phyloP scores from a whole-genome alignment of 2,113 vertebrate species.

The Pan paniscus region DNA sequence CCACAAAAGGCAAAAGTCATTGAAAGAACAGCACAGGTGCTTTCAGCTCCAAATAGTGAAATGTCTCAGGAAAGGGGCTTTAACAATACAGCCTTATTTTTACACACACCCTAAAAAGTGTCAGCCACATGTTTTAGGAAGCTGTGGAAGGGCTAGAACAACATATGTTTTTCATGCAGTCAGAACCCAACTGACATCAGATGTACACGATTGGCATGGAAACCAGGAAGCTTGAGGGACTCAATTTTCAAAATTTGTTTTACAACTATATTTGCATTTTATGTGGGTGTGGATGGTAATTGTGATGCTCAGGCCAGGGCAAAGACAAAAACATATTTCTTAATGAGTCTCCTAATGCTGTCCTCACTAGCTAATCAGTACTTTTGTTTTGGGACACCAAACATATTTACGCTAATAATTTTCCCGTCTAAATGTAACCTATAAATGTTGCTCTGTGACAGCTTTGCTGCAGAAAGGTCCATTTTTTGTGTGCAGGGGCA shows the following conservation, averaged over 20 bases:
- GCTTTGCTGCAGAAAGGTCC: background rate
- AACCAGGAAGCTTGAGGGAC: constrained; percentile 43
- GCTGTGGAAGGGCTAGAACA: constrained; percentile 7
- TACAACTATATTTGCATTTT: constrained; percentile 47
- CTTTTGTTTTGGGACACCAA: constrained; percentile 44
- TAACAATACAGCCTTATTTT: background rate
- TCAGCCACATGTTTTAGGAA: constrained; percentile 49
- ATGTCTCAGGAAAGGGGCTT: background rate
- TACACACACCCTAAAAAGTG: constrained; percentile 46
- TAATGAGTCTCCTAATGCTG: constrained; percentile 49
- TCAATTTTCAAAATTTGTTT: constrained; percentile 48
- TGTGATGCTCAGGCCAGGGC: background rate
- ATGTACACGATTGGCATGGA: constrained; percentile 53
- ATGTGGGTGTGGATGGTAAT: constrained; percentile 57
- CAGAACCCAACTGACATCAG: background rate
- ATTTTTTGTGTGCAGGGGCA: background rate
- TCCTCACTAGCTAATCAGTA: constrained; percentile 20
- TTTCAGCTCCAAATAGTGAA: background rate
- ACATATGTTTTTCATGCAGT: constrained; percentile 38
- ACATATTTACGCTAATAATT: constrained; percentile 20
- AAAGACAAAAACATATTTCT: background rate
- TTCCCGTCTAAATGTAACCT: background rate
- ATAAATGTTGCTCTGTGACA: background rate
- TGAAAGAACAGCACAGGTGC: background rate
- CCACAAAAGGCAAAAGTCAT: background rate